phyloP scores from a whole-genome alignment of 1,140 invertebrate species.

The Drosophila micromelanica region DNA sequence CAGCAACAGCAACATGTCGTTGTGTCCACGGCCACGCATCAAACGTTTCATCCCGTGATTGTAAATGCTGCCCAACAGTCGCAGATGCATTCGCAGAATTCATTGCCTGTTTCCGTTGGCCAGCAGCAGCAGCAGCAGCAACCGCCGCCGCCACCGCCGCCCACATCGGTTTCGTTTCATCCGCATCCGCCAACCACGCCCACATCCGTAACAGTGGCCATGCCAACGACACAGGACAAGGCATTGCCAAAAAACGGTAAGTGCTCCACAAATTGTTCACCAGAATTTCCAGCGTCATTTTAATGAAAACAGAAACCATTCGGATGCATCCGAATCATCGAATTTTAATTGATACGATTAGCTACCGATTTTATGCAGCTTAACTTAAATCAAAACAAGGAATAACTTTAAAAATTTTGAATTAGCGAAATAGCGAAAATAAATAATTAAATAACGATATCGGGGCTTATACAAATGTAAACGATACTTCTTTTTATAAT shows the following conservation, averaged over 20 bases:
- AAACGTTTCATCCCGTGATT: constrained; percentile 89
- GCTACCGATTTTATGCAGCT: no score
- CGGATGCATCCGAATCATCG: no score
- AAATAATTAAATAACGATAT: no score
- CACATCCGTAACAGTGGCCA: constrained; percentile 44
- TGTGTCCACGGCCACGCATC: constrained; percentile 49
- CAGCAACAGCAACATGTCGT: constrained; percentile 63
- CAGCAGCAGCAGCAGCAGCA: constrained; percentile 38
- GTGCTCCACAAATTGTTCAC: constrained; percentile 1
- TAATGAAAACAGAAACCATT: neutral
- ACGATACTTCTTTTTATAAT: no score
- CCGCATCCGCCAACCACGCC: constrained; percentile 65
- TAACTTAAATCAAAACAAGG: no score
- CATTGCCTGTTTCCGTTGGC: constrained; percentile 49
- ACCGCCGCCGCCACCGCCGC: constrained; percentile 37
- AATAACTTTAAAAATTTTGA: no score
- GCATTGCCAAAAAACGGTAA: constrained; percentile 84
- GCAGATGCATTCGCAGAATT: constrained; percentile 79
- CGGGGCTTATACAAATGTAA: no score
- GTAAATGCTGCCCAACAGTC: constrained; percentile 89
- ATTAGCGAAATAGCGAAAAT: no score
- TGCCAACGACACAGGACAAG: constrained; percentile 62
- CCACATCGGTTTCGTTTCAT: constrained; percentile 72
- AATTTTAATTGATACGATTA: no score
- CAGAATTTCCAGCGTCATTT: neutral